Evolutionary conservation across 2,888 invertebrate species (phyloP), one percentile per base, ranked within the genome.

Genomic region (Thecophora atra): DNA sequence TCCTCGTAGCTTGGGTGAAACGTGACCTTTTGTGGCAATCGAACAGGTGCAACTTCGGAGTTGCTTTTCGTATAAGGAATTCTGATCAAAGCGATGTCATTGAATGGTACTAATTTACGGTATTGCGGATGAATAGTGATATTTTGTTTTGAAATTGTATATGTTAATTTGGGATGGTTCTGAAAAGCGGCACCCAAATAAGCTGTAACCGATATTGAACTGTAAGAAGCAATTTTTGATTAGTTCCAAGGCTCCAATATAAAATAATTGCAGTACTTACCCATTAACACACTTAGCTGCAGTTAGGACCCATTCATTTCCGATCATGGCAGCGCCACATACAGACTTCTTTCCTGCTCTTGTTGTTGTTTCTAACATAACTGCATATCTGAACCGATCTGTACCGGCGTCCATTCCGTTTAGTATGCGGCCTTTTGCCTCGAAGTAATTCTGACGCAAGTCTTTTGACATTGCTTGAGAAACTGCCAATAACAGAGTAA

Each of bases 311-410:
- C 73, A 78, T 51, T 60, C 65, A 1, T 66, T 26, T 1, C 75
- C 73, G 65, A 79, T 78, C 42, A 79, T 63, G 21, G 78, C 71
- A 64, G 76, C 78, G 60, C 77, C 78, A 24, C 82, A 82, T 47
- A 15, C 4, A 17, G n/a, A 3, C 4, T 17, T 47, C 47, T 1
- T 5, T 47, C 15, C 17, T 11, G 47, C 11, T 5, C 17, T n/a
- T 1, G 47, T 8, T 11, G 5, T 47, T n/a, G 47, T 4, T 11
- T 47, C 47, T n/a, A 47, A 11, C 47, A 47, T n/a, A 47, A 17
- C 47, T 47, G n/a, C 17, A 47, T 47, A 47, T n/a, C 5, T n/a
- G 47, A 47, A 47, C 5, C 5, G 5, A 47, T 47, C 47, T 5
- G 47, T 5, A 37, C 7, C 11, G 28, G 58, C 58, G 26, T 58